Base-by-base conservation (phyloP, 30 jellyfish, hydroid and myxozoan genomes). In the Mastigias papua region DNA sequence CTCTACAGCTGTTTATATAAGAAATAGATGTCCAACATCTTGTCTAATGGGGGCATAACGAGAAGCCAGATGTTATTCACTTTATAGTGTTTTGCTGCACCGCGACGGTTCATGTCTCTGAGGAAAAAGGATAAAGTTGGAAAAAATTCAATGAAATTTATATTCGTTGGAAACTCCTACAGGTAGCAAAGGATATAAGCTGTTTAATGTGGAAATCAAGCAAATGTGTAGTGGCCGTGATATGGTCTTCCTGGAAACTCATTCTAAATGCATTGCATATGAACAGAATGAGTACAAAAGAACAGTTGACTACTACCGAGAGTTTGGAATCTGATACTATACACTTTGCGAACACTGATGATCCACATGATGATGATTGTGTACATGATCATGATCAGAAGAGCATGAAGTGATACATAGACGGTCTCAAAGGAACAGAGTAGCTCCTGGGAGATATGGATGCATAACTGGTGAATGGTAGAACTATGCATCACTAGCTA, bases 11-110 rank as follows among this genome's bases (percentile, higher is more conserved):
- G 76, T 51, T n/a, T 48, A 32, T 62, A n/a, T n/a, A n/a, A n/a
- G n/a, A n/a, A n/a, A n/a, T n/a, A n/a, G n/a, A n/a, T n/a, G n/a
- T n/a, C n/a, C 30, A 17, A 64, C 57, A 82, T 33, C 82, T 82
- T 11, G 34, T n/a, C 34, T 85, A 86, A 86, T 89, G 76, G 17
- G 75, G 86, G 89, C 1, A 78, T 16, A 84, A 92, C 16, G 68
- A n/a, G 35, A 78, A 58, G 80, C 82, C 90, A 2, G 35, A 60
- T 80, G 90, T 80, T 1, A 32, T 73, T 30, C 29, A 80, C 46
- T 71, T 80, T 29, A 80, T 61, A 80, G 82, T 80, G n/a, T 80
- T 80, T 49, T 82, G 90, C 16, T 80, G 82, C 71, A 3, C n/a
- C 4, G 71, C 90, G 3, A 34, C 66, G 27, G 71, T 82, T 31